Percentiles rank a stretch among this genome's conserved stretches.
Evolutionary conservation across 2,888 invertebrate species (phyloP).

Genomic region (Coecobrya sp.): DNA sequence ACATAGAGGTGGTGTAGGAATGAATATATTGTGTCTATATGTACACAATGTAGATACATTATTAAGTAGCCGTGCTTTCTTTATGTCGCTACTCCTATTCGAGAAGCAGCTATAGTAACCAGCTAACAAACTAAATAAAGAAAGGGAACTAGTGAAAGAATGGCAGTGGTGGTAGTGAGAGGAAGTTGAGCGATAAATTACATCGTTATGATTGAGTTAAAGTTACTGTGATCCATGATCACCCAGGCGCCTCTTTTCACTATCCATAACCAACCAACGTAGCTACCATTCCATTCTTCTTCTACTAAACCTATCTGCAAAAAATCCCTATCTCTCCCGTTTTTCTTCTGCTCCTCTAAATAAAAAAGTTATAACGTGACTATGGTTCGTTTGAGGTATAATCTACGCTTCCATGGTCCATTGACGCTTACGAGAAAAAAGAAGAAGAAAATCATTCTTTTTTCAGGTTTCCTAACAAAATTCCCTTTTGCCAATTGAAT

Average conservation of each 20-base stretch:
- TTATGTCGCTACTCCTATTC: not conserved
- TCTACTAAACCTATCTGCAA: not conserved
- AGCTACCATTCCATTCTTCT: not conserved
- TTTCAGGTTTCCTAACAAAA: conserved; percentile 46
- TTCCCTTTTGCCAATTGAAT: conserved; percentile 78
- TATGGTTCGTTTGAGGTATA: conserved; percentile 81
- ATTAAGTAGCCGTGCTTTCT: no score
- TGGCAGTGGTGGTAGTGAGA: conserved; percentile 25
- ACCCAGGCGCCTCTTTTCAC: conserved; percentile 66
- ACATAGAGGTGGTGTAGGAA: no score
- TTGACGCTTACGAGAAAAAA: conserved; percentile 63
- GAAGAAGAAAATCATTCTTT: conserved; percentile 36
- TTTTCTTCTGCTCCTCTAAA: conserved; percentile 11
- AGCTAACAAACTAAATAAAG: conserved; percentile 23
- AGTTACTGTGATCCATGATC: conserved; percentile 78
- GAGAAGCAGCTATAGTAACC: not conserved
- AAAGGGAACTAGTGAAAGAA: conserved; percentile 16
- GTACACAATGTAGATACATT: no score
- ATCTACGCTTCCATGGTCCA: conserved; percentile 77
- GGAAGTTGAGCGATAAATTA: conserved; percentile 81
- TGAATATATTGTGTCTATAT: not conserved
- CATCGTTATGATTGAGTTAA: conserved; percentile 82
- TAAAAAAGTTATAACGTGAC: conserved; percentile 60
- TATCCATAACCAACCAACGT: conserved; percentile 34
- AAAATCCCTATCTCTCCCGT: not conserved